Conservation (phyloP, 1,140 invertebrate genomes). For the Delia radicum region DNA sequence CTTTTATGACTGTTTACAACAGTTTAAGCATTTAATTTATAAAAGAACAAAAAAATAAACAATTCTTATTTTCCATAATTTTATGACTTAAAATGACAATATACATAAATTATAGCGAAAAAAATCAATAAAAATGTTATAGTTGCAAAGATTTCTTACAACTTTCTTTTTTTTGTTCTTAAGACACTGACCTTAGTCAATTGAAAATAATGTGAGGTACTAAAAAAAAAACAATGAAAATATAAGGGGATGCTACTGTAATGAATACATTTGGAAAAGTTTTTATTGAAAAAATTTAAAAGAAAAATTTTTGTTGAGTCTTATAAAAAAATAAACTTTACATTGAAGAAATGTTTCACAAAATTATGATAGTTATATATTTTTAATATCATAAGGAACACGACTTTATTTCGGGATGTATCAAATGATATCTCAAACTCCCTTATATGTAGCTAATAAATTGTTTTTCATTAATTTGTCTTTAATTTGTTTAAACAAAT, state of each 20-base stretch:
- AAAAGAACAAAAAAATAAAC: neutral
- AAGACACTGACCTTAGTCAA: constrained; percentile 19
- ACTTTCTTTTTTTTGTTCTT: neutral
- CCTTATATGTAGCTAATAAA: too few relatives aligned
- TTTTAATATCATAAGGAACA: too few relatives aligned
- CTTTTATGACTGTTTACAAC: neutral
- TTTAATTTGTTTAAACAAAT: too few relatives aligned
- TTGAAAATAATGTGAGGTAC: neutral
- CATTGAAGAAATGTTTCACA: too few relatives aligned
- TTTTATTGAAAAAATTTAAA: too few relatives aligned
- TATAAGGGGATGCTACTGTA: neutral
- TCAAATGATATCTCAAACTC: too few relatives aligned
- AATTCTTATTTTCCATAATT: constrained; percentile 10
- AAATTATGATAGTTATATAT: too few relatives aligned
- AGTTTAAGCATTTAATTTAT: neutral
- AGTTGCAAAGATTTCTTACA: neutral
- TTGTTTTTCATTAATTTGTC: too few relatives aligned
- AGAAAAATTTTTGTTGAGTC: too few relatives aligned
- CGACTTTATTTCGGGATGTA: too few relatives aligned
- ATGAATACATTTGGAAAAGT: neutral
- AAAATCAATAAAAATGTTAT: constrained; percentile 22
- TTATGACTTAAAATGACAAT: constrained; percentile 14
- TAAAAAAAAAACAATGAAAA: constrained; percentile 10
- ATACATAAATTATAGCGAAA: constrained; percentile 17
- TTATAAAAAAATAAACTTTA: too few relatives aligned